Percentiles rank a stretch among this genome's conserved stretches.
phyloP scores from a whole-genome alignment of 2,113 vertebrate species.

The Sylvia atricapilla region DNA sequence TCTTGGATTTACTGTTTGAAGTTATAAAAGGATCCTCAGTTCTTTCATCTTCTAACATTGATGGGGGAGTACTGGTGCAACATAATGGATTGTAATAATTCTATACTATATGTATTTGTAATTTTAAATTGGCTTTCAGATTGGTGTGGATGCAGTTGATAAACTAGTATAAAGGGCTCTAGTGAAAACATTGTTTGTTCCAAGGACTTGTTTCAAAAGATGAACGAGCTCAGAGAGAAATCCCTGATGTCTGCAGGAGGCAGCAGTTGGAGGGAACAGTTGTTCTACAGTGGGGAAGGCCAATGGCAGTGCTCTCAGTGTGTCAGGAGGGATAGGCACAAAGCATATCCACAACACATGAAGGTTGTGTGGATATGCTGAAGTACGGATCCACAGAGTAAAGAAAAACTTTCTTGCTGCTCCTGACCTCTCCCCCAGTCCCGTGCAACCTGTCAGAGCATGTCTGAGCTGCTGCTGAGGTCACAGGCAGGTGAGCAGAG shows the following conservation, averaged over 20 bases:
- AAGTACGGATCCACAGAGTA: rapidly evolving
- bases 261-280: not conserved
- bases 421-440: not conserved
- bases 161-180: not conserved
- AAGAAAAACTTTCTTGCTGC: not conserved
- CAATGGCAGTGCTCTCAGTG: not conserved
- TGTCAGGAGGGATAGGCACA: rapidly evolving
- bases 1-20: not conserved
- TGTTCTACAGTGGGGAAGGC: not conserved
- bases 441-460: rapidly evolving
- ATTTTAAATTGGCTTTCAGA: not conserved
- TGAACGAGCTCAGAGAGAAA: not conserved
- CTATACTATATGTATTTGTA: not conserved
- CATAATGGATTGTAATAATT: not conserved
- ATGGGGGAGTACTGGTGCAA: not conserved
- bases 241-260: not conserved
- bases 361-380: not conserved
- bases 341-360: not conserved
- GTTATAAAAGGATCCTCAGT: not conserved
- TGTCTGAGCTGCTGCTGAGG: not conserved
- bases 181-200: not conserved
- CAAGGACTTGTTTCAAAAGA: not conserved
- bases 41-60: not conserved
- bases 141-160: not conserved
- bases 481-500: not conserved